Conservation (phyloP, 2,888 invertebrate genomes). For the Acleris holmiana region DNA sequence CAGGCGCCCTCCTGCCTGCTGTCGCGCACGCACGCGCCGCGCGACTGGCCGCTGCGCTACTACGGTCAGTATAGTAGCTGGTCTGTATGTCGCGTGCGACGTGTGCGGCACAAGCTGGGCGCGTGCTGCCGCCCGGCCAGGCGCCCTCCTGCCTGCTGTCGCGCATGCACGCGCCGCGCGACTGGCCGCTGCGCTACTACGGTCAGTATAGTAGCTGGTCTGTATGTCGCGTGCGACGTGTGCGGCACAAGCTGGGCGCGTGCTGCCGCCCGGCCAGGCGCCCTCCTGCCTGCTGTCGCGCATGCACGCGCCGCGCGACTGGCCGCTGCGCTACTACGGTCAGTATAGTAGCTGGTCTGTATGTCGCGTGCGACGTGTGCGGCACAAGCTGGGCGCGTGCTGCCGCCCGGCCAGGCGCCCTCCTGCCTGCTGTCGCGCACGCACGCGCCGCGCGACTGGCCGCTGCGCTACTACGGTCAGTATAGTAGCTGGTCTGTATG, state of each 20-base stretch:
- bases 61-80: constrained; percentile 11
- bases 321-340: constrained; percentile 60
- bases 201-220: too few relatives aligned
- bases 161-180: constrained; percentile 53
- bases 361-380: constrained; percentile 69
- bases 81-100: constrained; percentile 54
- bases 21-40: constrained; percentile 53
- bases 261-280: constrained; percentile 64
- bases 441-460: too few relatives aligned
- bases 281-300: constrained; percentile 66
- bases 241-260: too few relatives aligned
- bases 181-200: constrained; percentile 69
- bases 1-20: constrained; percentile 66
- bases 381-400: constrained; percentile 73
- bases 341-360: background rate
- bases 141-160: constrained; percentile 66
- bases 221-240: too few relatives aligned
- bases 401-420: too few relatives aligned
- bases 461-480: too few relatives aligned
- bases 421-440: too few relatives aligned
- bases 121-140: constrained; percentile 67
- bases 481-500: too few relatives aligned
- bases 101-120: constrained; percentile 77
- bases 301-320: constrained; percentile 58
- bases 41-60: constrained; percentile 68